Conservation (phyloP, 2,888 invertebrate genomes). For the Atherix ibis region DNA sequence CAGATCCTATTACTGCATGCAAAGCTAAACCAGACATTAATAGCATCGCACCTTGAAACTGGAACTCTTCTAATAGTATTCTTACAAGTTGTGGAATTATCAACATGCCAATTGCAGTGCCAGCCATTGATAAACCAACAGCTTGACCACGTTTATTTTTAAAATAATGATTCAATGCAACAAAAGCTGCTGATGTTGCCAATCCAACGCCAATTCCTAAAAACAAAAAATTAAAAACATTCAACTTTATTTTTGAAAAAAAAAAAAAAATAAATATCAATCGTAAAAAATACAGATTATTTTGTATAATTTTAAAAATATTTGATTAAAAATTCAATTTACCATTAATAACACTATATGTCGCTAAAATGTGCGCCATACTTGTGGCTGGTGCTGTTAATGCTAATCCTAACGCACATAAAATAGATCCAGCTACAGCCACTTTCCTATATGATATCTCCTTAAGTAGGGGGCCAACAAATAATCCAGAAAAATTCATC, state of each 20-base stretch:
- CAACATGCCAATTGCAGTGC: slow-evolving; percentile 63
- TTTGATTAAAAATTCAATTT: slow-evolving; percentile 17
- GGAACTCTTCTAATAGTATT: slow-evolving; percentile 43
- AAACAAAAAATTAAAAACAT: not conserved
- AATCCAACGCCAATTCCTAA: slow-evolving; percentile 61
- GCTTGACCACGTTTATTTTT: slow-evolving; percentile 62
- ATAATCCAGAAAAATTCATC: slow-evolving; percentile 62
- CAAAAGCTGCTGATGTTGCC: slow-evolving; percentile 61
- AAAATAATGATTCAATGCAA: slow-evolving; percentile 63
- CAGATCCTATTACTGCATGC: slow-evolving; percentile 50
- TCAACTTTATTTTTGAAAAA: too few relatives aligned
- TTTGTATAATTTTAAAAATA: not conserved
- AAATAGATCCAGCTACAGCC: slow-evolving; percentile 46
- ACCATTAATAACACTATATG: slow-evolving; percentile 64
- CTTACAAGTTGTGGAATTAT: slow-evolving; percentile 62
- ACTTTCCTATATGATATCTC: slow-evolving; percentile 59
- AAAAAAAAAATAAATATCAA: too few relatives aligned
- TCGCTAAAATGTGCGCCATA: slow-evolving; percentile 53
- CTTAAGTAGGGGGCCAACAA: slow-evolving; percentile 60
- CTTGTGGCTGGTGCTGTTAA: slow-evolving; percentile 52
- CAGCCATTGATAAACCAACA: slow-evolving; percentile 64
- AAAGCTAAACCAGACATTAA: slow-evolving; percentile 50
- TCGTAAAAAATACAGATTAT: too few relatives aligned
- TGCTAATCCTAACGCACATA: slow-evolving; percentile 50
- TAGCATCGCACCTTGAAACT: slow-evolving; percentile 51